Percentiles rank a stretch among this genome's conserved stretches.
Conservation (phyloP, 2,888 invertebrate genomes). For the Pycnomerus fuliginosus region DNA sequence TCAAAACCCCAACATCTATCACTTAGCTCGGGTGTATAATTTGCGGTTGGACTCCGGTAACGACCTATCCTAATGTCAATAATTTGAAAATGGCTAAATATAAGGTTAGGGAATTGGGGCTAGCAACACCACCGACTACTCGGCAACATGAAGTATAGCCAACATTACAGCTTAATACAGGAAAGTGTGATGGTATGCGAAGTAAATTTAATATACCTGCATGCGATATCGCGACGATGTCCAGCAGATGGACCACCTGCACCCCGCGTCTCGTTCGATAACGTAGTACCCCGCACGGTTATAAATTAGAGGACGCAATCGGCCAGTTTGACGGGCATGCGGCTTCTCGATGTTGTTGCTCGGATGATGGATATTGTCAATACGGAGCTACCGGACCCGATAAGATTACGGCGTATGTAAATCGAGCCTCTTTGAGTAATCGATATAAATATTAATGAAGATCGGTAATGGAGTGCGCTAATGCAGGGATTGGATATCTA, state of each 20-base stretch:
- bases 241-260: conserved; percentile 12
- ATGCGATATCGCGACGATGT: conserved; percentile 9
- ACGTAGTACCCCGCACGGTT: conserved; percentile 1
- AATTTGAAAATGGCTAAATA: conserved; percentile 13
- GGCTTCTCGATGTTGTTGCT: conserved; percentile 18
- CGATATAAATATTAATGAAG: conserved; percentile 33
- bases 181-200: conserved; percentile 1
- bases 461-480: conserved; percentile 30
- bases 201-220: conserved; percentile 7
- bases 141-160: too few relatives aligned
- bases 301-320: conserved; percentile 6
- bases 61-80: conserved; percentile 16
- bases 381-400: conserved; percentile 23
- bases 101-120: conserved; percentile 7
- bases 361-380: conserved; percentile 29
- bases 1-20: too few relatives aligned
- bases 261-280: conserved; percentile 7
- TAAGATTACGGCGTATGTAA: conserved; percentile 23
- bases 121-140: too few relatives aligned
- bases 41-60: conserved; percentile 22
- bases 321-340: conserved; percentile 13
- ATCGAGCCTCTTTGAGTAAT: conserved; percentile 26
- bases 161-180: conserved; percentile 4
- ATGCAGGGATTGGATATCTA: conserved; percentile 25
- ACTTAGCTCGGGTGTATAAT: conserved; percentile 25